Base-by-base conservation (phyloP, 2,797 vertebrate species). In the Acipenser oxyrinchus region DNA sequence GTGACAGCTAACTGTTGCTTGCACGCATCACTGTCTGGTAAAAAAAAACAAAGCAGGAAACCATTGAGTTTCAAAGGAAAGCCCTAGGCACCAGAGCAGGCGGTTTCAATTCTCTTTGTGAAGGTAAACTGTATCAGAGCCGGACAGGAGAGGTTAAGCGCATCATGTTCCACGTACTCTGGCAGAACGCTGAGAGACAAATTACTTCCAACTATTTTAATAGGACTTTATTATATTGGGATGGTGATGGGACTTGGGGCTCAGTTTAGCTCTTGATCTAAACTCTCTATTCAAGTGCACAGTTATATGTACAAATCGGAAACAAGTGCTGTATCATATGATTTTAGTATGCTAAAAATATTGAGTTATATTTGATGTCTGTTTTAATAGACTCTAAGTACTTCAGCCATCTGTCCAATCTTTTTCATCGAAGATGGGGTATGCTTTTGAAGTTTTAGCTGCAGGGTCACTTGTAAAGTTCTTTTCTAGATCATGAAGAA, bases 141-240 rank as follows among this genome's bases (percentile, higher is more conserved):
- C 12, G 12, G 51, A 2, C 51, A 12, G 51, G 52, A 53, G 50
- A 64, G 63, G 63, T 64, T 64, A 64, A 64, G 51, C 62, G 48
- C 62, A 50, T 49, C 48, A 12, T 48, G 6, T 48, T 62, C 3
- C 61, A 12, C 37, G 11, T 48, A 10, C 37, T 48, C 37, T 62
- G 37, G 13, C 6, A 62, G 61, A 23, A 50, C 15, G 12, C 11
- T 10, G 49, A 10, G 50, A 23, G 7, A 48, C 10, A 55, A 37
- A 66, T 59, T 52, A 66, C 55, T 66, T 59, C 64, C 64, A 66
- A 55, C 64, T 66, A 55, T 58, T 23, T n/a, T 66, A 4, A 66
- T 55, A 50, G 48, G 55, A 52, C 66, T 51, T 64, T 60, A 69
- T 65, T 71, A 58, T n/a, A 58, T 11, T 58, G 55, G 10, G 12